Conservation (phyloP, 2,888 invertebrate species). For the Salpingus planirostris region DNA sequence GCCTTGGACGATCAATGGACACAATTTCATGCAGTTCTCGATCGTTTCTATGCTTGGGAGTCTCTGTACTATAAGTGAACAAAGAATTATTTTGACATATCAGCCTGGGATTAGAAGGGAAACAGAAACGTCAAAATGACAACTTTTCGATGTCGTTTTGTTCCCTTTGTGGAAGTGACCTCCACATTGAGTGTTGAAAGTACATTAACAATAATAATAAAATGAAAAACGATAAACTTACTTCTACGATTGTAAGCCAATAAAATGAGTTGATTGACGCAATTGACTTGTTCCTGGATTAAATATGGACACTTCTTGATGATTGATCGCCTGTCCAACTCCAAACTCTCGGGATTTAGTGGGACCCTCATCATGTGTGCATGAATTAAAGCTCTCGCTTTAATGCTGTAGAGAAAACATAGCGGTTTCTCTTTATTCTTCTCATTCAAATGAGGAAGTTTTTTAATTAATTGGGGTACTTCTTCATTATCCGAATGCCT, state of each 20-base stretch:
- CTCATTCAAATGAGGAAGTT: conserved; percentile 84
- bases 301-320: conserved; percentile 89
- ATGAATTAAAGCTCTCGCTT: conserved; percentile 88
- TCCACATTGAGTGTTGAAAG: not conserved
- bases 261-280: conserved; percentile 87
- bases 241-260: conserved; percentile 84
- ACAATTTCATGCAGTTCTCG: conserved; percentile 95
- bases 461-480: conserved; percentile 88
- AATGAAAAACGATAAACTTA: conserved; percentile 40
- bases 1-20: conserved; percentile 95
- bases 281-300: conserved; percentile 95
- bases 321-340: conserved; percentile 74
- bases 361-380: conserved; percentile 86
- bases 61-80: conserved; percentile 46
- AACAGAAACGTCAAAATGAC: too few relatives aligned
- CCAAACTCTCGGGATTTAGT: conserved; percentile 68
- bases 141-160: too few relatives aligned
- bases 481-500: conserved; percentile 91
- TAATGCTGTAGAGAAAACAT: conserved; percentile 85
- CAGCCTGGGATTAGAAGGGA: too few relatives aligned
- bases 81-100: too few relatives aligned
- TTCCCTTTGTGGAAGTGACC: not conserved
- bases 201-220: not conserved
- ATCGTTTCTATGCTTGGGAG: conserved; percentile 87
- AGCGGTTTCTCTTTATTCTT: conserved; percentile 94